Conservation (phyloP, 2,797 vertebrate genomes). For the Falco berigora region DNA sequence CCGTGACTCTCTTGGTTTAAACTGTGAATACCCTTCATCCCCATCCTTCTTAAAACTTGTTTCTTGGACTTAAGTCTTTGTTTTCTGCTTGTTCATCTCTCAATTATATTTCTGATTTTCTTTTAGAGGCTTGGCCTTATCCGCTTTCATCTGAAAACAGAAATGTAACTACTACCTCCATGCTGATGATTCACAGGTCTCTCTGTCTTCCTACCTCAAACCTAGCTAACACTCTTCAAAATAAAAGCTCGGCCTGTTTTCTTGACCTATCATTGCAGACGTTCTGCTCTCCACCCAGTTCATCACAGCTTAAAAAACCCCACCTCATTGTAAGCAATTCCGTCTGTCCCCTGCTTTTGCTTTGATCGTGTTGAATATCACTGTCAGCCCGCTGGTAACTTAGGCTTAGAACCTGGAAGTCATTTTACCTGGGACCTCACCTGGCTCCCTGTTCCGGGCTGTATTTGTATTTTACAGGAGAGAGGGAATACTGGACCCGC, state of each 20-base stretch:
- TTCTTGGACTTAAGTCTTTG: neutral
- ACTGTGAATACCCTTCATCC: neutral
- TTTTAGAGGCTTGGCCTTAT: conserved; percentile 31
- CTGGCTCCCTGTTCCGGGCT: neutral
- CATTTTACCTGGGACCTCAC: neutral
- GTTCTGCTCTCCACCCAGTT: neutral
- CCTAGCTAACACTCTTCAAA: neutral
- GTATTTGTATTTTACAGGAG: neutral
- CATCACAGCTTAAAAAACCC: neutral
- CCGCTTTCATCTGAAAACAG: conserved; percentile 28
- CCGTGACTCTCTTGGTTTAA: neutral
- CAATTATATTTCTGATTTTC: neutral
- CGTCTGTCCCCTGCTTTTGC: neutral
- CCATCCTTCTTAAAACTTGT: neutral
- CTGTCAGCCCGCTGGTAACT: neutral
- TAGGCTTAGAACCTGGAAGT: neutral
- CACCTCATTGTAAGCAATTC: neutral
- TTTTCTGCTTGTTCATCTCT: neutral
- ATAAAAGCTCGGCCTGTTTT: neutral
- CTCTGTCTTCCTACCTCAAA: neutral
- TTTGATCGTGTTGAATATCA: neutral
- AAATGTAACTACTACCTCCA: conserved; percentile 15
- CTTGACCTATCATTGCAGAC: neutral
- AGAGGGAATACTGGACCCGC: neutral
- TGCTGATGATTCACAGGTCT: conserved; percentile 41